phyloP scores from a whole-genome alignment of 1,140 invertebrate genomes.

The Saccostrea glomerata region DNA sequence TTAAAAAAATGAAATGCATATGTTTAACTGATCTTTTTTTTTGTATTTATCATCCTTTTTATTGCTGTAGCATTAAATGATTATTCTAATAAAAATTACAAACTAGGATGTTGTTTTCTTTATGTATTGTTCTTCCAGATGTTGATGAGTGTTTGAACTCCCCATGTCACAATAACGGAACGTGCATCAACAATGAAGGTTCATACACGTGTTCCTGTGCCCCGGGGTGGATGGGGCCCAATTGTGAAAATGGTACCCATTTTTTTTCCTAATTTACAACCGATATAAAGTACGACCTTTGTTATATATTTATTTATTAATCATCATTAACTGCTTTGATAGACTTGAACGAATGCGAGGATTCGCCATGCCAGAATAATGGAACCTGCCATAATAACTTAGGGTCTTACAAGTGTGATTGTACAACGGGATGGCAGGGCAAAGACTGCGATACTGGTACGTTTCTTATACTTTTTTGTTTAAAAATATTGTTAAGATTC shows the following conservation, averaged over 20 bases:
- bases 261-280: background rate
- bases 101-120: too few species aligned
- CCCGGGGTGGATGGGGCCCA: conserved; percentile 94
- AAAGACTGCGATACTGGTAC: conserved; percentile 49
- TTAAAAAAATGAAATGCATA: too few species aligned
- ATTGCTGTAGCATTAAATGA: too few species aligned
- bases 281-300: too few species aligned
- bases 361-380: conserved; percentile 54
- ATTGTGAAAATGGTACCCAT: conserved; percentile 88
- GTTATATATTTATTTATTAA: background rate
- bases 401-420: conserved; percentile 58
- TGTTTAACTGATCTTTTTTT: too few species aligned
- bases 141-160: conserved; percentile 58
- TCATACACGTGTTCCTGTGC: conserved; percentile 72
- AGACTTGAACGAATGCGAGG: conserved; percentile 56
- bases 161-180: conserved; percentile 83
- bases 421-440: conserved; percentile 52
- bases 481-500: conserved; percentile 48
- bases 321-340: background rate
- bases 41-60: too few species aligned
- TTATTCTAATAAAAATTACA: too few species aligned
- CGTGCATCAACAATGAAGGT: conserved; percentile 72
- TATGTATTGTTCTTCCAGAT: conserved; percentile 31
- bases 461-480: background rate
- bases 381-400: conserved; percentile 51